These are phyloP conservation scores for Calyptomena viridis DNA, from an alignment of 2,113 vertebrate species.

Conservation along the genomic window DNA sequence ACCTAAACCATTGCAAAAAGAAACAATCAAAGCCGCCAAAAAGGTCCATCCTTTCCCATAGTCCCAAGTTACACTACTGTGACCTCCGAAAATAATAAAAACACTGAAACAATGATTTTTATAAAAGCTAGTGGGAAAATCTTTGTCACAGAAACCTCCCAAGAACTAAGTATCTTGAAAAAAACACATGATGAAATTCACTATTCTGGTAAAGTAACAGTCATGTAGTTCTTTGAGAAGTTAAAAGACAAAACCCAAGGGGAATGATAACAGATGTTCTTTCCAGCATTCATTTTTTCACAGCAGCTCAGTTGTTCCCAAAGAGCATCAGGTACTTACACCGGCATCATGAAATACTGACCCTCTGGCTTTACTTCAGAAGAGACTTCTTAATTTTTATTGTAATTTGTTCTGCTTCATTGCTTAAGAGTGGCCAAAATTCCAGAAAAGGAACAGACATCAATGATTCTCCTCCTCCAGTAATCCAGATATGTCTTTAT, in stretches of 20 bases:
- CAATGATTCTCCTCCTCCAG: not conserved
- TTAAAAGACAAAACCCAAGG: not conserved
- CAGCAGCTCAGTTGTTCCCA: constrained; percentile 2
- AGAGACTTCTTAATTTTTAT: not conserved
- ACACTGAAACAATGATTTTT: not conserved
- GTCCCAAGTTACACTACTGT: not conserved
- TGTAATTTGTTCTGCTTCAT: constrained; percentile 13
- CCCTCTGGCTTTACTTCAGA: constrained; percentile 25
- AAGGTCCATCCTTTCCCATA: not conserved
- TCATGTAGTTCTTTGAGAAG: not conserved
- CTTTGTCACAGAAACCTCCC: not conserved
- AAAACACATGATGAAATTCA: not conserved
- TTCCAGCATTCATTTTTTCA: constrained; percentile 4
- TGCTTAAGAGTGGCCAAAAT: not conserved
- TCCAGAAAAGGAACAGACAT: not conserved
- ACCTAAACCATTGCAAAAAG: not conserved
- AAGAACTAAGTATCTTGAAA: not conserved
- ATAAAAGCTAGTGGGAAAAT: not conserved
- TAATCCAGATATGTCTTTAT: constrained; percentile 32
- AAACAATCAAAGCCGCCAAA: not conserved
- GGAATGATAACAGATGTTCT: not conserved
- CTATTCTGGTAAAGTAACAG: not conserved
- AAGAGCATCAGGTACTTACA: constrained; percentile 5
- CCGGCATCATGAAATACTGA: constrained; percentile 12
- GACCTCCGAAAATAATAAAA: not conserved